Conservation (phyloP, 2,797 vertebrate genomes). For the Martes flavigula region DNA sequence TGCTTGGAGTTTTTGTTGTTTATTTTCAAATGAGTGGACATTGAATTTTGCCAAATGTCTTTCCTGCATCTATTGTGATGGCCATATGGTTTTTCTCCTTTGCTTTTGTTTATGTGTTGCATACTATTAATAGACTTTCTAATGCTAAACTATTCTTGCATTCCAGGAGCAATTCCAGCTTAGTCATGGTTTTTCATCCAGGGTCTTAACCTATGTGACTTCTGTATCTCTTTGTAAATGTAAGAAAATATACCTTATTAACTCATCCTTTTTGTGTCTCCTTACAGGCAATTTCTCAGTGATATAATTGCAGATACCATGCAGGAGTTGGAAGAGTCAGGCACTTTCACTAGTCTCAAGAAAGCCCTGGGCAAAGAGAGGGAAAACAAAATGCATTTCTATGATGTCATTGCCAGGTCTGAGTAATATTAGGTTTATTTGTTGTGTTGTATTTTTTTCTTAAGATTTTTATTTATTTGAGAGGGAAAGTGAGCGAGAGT, state of each 20-base stretch:
- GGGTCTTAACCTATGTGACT: background rate
- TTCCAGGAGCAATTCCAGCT: background rate
- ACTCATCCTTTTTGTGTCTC: conserved; percentile 22
- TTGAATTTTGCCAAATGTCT: background rate
- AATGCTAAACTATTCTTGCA: background rate
- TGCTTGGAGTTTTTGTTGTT: background rate
- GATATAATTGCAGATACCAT: conserved; percentile 82
- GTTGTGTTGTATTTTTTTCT: background rate
- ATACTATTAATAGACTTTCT: conserved; percentile 4
- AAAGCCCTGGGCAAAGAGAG: conserved; percentile 83
- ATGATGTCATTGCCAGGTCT: conserved; percentile 86
- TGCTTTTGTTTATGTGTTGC: background rate
- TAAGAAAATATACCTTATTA: background rate
- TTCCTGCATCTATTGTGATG: background rate
- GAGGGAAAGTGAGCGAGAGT: background rate
- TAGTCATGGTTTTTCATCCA: conserved; percentile 1
- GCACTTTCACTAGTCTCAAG: conserved; percentile 86
- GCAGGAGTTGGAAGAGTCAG: conserved; percentile 84
- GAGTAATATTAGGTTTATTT: conserved; percentile 38
- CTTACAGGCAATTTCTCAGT: conserved; percentile 86
- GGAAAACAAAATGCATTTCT: conserved; percentile 80
- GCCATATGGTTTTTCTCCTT: background rate
- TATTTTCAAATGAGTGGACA: conserved; percentile 22
- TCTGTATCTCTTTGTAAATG: background rate
- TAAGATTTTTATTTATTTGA: background rate